Percentiles rank a stretch among this genome's conserved stretches.
These are phyloP conservation scores for Grammomys surdaster DNA, from an alignment of 2,113 vertebrate genomes.

Conservation along the genomic window DNA sequence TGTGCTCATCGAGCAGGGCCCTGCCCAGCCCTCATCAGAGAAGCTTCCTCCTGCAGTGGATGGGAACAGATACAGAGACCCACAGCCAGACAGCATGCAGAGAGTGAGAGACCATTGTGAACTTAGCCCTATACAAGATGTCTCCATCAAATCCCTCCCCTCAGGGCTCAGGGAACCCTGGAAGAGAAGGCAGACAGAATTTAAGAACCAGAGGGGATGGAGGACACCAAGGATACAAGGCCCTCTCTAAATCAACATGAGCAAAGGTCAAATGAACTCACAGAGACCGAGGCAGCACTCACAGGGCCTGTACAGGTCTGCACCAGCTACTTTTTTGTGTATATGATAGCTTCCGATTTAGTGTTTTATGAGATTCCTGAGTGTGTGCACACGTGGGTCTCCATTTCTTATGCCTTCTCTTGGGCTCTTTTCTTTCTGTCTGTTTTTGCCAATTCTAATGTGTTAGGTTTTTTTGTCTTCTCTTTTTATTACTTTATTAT, in stretches of 20 bases:
- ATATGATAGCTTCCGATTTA: neutral
- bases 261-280: neutral
- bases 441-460: neutral
- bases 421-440: neutral
- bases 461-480: neutral
- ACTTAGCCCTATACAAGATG: neutral
- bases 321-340: neutral
- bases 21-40: neutral
- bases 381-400: neutral
- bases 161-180: neutral
- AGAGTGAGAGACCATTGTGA: neutral
- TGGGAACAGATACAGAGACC: neutral
- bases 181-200: neutral
- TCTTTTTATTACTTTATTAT: neutral
- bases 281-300: neutral
- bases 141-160: neutral
- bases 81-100: no score
- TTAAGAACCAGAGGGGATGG: neutral
- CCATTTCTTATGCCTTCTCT: neutral
- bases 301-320: neutral
- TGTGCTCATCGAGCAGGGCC: neutral
- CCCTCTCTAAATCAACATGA: neutral
- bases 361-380: neutral
- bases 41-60: neutral
- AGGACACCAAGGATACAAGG: neutral